These are phyloP conservation scores for Rhombomys opimus DNA, from an alignment of 2,113 vertebrate species.

Conservation along the genomic window DNA sequence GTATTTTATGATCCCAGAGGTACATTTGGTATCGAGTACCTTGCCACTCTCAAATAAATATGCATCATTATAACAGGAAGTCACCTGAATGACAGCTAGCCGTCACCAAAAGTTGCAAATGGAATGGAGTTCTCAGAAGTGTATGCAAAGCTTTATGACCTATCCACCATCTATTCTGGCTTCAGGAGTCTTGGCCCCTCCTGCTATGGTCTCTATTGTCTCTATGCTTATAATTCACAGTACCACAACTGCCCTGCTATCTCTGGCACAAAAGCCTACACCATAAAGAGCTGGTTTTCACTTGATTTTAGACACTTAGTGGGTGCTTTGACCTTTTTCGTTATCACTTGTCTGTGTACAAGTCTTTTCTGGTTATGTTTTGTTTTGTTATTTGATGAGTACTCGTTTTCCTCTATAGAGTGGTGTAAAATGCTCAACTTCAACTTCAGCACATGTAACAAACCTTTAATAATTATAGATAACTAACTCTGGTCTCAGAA, in stretches of 20 bases:
- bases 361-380: neutral
- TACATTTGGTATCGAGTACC: neutral
- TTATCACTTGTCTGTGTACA: neutral
- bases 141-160: neutral
- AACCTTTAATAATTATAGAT: slow-evolving; percentile 43
- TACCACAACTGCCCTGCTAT: neutral
- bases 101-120: neutral
- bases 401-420: neutral
- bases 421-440: slow-evolving; percentile 2
- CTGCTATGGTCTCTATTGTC: rapidly evolving
- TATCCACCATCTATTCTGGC: neutral
- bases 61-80: neutral
- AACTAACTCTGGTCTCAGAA: slow-evolving; percentile 30
- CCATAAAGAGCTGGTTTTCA: neutral
- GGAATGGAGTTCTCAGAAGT: neutral
- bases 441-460: slow-evolving; percentile 39
- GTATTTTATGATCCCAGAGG: neutral
- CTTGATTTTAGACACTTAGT: neutral
- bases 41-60: neutral
- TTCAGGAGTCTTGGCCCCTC: neutral
- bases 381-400: slow-evolving; percentile 17
- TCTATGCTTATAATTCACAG: neutral
- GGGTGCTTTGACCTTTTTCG: neutral
- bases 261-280: neutral
- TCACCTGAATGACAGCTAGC: neutral